Evolutionary conservation across 2,888 invertebrate genomes (phyloP).

Genomic region (Drosophila monieri): DNA sequence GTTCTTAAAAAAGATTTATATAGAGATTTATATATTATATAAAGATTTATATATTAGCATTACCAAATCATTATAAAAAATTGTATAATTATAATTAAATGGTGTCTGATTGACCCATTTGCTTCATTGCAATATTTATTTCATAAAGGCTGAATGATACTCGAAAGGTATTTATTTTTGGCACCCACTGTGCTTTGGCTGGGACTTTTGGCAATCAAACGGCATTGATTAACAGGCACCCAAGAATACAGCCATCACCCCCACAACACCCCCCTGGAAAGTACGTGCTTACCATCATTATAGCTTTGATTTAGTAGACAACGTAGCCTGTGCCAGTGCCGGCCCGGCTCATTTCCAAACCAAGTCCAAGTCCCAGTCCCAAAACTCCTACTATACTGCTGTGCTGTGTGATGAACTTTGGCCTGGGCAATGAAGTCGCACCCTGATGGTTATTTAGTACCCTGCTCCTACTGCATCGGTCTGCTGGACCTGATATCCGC

Average conservation of each 20-base stretch:
- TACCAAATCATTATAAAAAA: too few species aligned
- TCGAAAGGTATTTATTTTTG: neutral
- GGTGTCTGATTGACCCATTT: too few species aligned
- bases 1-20: too few species aligned
- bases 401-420: conserved; percentile 35
- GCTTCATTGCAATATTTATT: neutral
- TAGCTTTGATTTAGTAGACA: conserved; percentile 72
- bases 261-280: conserved; percentile 21
- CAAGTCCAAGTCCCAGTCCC: conserved; percentile 5
- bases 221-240: conserved; percentile 68
- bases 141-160: neutral
- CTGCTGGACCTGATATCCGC: conserved; percentile 63
- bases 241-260: conserved; percentile 6
- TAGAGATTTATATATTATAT: too few species aligned
- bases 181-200: conserved; percentile 49
- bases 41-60: too few species aligned
- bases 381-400: conserved; percentile 2
- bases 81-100: too few species aligned
- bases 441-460: conserved; percentile 61
- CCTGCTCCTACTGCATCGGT: conserved; percentile 70
- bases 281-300: conserved; percentile 78
- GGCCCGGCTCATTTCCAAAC: neutral
- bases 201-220: conserved; percentile 61
- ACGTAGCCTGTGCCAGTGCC: conserved; percentile 17
- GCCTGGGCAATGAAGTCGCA: conserved; percentile 7